These are phyloP conservation scores for Lepidurus arcticus DNA, from an alignment of 1,140 invertebrate genomes.

Conservation along the genomic window DNA sequence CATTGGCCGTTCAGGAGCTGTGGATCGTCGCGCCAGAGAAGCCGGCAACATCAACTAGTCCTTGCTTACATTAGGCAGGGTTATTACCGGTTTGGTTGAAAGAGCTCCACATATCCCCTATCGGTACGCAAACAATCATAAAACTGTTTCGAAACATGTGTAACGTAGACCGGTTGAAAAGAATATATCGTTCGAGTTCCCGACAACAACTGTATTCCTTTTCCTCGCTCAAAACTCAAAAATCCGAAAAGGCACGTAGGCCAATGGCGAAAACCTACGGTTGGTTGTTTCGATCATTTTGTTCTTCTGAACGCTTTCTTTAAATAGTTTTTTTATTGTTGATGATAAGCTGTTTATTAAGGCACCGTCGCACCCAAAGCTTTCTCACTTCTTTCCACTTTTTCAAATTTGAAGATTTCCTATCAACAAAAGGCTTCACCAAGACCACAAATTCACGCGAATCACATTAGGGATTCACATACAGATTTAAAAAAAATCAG, in stretches of 20 bases:
- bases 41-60: slow-evolving; percentile 96
- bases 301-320: background rate
- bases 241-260: too few relatives aligned
- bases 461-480: background rate
- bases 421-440: background rate
- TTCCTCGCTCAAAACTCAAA: too few relatives aligned
- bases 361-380: background rate
- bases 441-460: background rate
- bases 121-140: slow-evolving; percentile 50
- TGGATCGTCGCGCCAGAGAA: slow-evolving; percentile 83
- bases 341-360: background rate
- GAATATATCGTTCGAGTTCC: too few relatives aligned
- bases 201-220: too few relatives aligned
- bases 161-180: too few relatives aligned
- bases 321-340: background rate
- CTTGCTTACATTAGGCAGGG: slow-evolving; percentile 85
- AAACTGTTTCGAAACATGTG: background rate
- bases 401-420: background rate
- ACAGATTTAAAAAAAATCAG: background rate
- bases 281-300: background rate
- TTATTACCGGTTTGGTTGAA: slow-evolving; percentile 95
- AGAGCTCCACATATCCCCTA: slow-evolving; percentile 88
- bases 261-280: too few relatives aligned
- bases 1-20: slow-evolving; percentile 85
- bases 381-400: background rate